Percentiles rank a stretch among this genome's conserved stretches.
Conservation (phyloP, 2,888 invertebrate genomes). For the Xanthorhoe spadicearia region DNA sequence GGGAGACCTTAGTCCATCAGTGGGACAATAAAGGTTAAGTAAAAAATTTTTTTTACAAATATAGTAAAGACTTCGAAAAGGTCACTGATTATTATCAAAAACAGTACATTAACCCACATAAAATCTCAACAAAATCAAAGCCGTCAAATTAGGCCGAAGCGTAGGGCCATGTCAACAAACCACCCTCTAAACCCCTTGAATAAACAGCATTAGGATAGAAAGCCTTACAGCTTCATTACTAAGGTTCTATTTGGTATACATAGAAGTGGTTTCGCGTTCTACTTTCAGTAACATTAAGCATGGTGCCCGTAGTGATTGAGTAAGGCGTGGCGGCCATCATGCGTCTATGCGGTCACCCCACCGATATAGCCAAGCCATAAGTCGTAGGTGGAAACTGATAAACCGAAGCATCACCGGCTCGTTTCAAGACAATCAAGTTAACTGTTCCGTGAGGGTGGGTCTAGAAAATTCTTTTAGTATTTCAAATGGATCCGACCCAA, state of each 20-base stretch:
- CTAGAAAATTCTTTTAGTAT: constrained; percentile 4
- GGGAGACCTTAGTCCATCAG: too few relatives aligned
- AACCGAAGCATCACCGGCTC: constrained; percentile 53
- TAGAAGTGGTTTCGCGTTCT: constrained; percentile 63
- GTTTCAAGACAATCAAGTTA: constrained; percentile 49
- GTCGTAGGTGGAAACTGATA: constrained; percentile 56
- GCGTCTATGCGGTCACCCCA: constrained; percentile 65
- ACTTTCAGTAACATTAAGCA: constrained; percentile 75
- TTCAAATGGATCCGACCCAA: constrained; percentile 18
- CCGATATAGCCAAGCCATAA: constrained; percentile 57
- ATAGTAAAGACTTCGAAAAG: constrained; percentile 5
- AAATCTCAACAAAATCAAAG: constrained; percentile 53
- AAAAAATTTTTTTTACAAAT: neutral
- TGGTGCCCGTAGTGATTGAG: constrained; percentile 70
- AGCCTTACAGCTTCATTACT: constrained; percentile 46
- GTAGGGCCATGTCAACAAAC: constrained; percentile 59
- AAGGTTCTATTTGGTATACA: constrained; percentile 56
- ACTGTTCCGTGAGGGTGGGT: constrained; percentile 32
- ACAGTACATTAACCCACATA: constrained; percentile 34
- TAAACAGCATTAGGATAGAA: constrained; percentile 45
- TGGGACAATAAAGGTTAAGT: too few relatives aligned
- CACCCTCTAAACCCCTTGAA: constrained; percentile 58
- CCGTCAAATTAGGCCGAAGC: constrained; percentile 59
- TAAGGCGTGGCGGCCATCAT: constrained; percentile 71
- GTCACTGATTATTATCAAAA: constrained; percentile 22